Percentiles rank a stretch among this genome's conserved stretches.
These are phyloP conservation scores for Polydrusus cervinus DNA, from an alignment of 2,888 invertebrate genomes.

Conservation along the genomic window DNA sequence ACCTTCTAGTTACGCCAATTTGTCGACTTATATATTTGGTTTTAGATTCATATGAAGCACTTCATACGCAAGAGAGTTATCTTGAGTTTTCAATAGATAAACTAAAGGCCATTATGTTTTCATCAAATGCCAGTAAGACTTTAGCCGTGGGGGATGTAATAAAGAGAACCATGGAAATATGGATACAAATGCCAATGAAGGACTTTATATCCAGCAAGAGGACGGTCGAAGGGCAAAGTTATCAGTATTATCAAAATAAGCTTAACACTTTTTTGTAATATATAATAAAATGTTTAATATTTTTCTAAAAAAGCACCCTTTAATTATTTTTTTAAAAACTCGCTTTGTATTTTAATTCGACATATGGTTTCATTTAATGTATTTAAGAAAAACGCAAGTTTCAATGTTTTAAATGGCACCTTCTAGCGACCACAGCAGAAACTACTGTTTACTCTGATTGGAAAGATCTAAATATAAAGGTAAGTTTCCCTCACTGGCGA, in stretches of 20 bases:
- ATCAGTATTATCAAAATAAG: constrained; percentile 58
- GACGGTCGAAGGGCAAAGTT: constrained; percentile 55
- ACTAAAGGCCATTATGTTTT: constrained; percentile 55
- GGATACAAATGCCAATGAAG: constrained; percentile 59
- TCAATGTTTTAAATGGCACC: too few relatives aligned
- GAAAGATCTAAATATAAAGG: too few relatives aligned
- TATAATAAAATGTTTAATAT: not conserved
- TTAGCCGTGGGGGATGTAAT: constrained; percentile 50
- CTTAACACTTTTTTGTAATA: constrained; percentile 43
- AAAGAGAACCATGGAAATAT: constrained; percentile 56
- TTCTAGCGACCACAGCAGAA: too few relatives aligned
- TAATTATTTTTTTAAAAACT: too few relatives aligned
- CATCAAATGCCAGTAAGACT: constrained; percentile 51
- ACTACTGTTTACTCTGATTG: too few relatives aligned
- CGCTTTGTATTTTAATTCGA: too few relatives aligned
- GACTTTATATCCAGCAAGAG: constrained; percentile 57
- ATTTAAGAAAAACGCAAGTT: too few relatives aligned
- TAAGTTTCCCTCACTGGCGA: too few relatives aligned
- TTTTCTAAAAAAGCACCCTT: not conserved
- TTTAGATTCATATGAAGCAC: constrained; percentile 56
- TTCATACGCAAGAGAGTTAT: constrained; percentile 56
- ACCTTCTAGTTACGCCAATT: too few relatives aligned
- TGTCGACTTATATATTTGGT: constrained; percentile 52
- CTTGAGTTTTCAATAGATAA: constrained; percentile 55
- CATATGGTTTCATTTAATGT: too few relatives aligned